phyloP scores from a whole-genome alignment of 2,888 invertebrate species.

The Stenodema calcarata region DNA sequence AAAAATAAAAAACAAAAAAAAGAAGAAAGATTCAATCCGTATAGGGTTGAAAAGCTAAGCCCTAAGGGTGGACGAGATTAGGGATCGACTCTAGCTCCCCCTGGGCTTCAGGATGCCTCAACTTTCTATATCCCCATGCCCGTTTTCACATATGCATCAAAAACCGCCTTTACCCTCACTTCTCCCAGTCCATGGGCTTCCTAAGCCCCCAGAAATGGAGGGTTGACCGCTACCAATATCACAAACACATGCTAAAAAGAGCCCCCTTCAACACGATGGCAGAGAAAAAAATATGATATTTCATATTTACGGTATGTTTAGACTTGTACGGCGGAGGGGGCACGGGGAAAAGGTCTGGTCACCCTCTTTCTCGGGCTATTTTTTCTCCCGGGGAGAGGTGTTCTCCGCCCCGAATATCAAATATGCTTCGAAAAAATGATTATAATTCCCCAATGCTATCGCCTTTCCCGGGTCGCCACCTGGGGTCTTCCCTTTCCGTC shows the following conservation, averaged over 20 bases:
- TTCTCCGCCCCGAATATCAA: constrained; percentile 6
- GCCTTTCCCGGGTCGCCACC: neutral
- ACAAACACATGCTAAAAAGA: constrained; percentile 42
- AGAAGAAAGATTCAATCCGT: constrained; percentile 1
- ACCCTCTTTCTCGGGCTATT: neutral
- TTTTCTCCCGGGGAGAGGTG: neutral
- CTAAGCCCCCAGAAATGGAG: neutral
- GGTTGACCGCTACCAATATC: constrained; percentile 7
- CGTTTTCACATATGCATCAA: constrained; percentile 44
- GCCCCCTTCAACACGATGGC: neutral
- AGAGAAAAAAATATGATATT: constrained; percentile 18
- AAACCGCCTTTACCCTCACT: constrained; percentile 24
- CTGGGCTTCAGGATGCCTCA: neutral
- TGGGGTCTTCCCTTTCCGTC: neutral
- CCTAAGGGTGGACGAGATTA: constrained; percentile 22
- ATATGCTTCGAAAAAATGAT: neutral
- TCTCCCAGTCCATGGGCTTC: neutral
- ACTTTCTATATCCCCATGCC: neutral
- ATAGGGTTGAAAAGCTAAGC: constrained; percentile 34
- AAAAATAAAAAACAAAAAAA: neutral
- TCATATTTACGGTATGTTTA: constrained; percentile 44
- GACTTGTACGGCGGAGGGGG: neutral
- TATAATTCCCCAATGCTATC: constrained; percentile 9
- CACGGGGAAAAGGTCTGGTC: neutral
- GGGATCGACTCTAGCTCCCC: neutral